phyloP scores from a whole-genome alignment of 2,797 vertebrate species.

The Myotis myotis region DNA sequence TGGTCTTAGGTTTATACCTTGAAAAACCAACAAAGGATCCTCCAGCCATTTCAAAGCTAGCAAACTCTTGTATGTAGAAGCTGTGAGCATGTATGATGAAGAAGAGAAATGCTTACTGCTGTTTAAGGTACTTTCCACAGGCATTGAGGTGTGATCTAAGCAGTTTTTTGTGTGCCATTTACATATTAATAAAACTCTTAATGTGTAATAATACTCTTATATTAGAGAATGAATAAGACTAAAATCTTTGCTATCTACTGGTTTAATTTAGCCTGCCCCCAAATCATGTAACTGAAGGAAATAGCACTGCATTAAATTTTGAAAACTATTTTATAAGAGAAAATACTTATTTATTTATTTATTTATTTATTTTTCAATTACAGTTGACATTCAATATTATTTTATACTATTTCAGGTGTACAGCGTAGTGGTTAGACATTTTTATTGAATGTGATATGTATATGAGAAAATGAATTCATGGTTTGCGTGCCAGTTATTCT shows the following conservation, averaged over 20 bases:
- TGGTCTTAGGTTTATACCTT: neutral
- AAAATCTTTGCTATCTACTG: neutral
- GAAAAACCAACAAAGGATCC: neutral
- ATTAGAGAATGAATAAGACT: constrained; percentile 6
- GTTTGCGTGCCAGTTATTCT: constrained; percentile 48
- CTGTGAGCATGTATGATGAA: neutral
- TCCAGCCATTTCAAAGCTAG: neutral
- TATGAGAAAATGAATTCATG: constrained; percentile 49
- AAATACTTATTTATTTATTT: neutral
- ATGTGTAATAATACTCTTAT: neutral
- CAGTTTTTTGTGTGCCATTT: neutral
- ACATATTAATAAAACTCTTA: neutral
- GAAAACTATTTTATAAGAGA: neutral
- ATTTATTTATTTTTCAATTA: neutral
- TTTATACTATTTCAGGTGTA: neutral
- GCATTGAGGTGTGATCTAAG: neutral
- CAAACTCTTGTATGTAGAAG: neutral
- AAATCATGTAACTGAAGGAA: constrained; percentile 11
- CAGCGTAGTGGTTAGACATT: neutral
- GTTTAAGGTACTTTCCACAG: neutral
- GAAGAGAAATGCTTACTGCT: neutral
- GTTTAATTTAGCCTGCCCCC: neutral
- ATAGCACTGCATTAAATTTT: neutral
- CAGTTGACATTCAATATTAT: neutral
- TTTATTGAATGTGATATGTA: neutral